These are phyloP conservation scores for Acheta domesticus DNA, from an alignment of 2,888 invertebrate genomes.

Conservation along the genomic window DNA sequence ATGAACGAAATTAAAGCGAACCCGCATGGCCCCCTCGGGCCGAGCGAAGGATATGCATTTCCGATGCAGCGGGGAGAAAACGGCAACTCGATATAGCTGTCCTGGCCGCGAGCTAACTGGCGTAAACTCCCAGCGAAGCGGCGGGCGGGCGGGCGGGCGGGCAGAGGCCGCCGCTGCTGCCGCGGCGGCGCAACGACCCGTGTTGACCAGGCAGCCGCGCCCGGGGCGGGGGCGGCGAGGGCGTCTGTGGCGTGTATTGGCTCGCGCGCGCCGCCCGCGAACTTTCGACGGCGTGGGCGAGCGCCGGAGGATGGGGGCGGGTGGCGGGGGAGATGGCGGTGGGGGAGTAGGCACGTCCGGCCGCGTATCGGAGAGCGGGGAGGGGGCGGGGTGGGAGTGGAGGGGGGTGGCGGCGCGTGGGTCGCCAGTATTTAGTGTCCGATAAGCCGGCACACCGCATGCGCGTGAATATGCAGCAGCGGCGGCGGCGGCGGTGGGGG, in stretches of 20 bases:
- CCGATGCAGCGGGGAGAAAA: too few relatives aligned
- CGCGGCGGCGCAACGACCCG: too few relatives aligned
- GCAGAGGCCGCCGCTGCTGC: too few relatives aligned
- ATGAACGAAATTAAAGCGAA: too few relatives aligned
- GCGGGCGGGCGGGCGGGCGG: too few relatives aligned
- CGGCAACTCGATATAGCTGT: too few relatives aligned
- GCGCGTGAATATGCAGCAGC: constrained; percentile 5
- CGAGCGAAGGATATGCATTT: too few relatives aligned
- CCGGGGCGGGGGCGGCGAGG: not conserved
- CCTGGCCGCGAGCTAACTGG: too few relatives aligned
- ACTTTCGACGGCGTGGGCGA: not conserved
- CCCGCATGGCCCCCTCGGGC: too few relatives aligned
- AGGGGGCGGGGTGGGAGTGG: not conserved
- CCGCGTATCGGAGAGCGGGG: not conserved
- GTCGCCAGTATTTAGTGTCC: constrained; percentile 9
- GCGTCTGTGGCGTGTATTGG: not conserved
- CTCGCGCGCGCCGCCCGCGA: not conserved
- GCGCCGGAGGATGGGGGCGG: not conserved
- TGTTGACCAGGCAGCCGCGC: too few relatives aligned
- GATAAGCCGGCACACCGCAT: not conserved
- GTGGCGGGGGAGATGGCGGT: not conserved
- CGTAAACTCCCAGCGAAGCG: too few relatives aligned
- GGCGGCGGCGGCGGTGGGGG: not conserved
- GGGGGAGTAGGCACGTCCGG: not conserved
- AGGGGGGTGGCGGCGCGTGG: not conserved